Evolutionary conservation across 1,140 invertebrate genomes (phyloP).

Genomic region (Drosophila erecta): DNA sequence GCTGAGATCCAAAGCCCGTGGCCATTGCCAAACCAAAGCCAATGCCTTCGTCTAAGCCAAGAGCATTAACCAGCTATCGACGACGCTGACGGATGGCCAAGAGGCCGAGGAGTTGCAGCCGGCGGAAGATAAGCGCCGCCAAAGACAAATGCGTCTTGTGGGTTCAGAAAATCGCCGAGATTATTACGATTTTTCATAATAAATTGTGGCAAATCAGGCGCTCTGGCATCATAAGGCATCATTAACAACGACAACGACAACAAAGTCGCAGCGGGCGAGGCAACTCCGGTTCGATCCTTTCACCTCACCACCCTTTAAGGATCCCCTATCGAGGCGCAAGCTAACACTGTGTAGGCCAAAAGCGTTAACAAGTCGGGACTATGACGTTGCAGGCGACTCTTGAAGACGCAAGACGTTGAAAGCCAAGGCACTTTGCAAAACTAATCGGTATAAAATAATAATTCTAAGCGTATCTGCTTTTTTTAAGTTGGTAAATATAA

Average conservation of each 20-base stretch:
- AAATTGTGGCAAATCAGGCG: constrained; percentile 83
- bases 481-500: no score
- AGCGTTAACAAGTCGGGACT: constrained; percentile 74
- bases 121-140: constrained; percentile 69
- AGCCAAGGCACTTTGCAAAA: not conserved
- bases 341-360: constrained; percentile 76
- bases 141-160: constrained; percentile 83
- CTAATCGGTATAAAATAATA: no score
- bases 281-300: not conserved
- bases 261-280: constrained; percentile 41
- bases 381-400: constrained; percentile 55
- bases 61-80: constrained; percentile 78
- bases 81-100: constrained; percentile 74
- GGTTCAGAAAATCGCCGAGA: constrained; percentile 78
- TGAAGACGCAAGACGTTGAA: constrained; percentile 4
- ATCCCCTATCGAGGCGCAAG: constrained; percentile 60
- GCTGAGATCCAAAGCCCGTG: constrained; percentile 3
- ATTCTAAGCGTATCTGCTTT: no score
- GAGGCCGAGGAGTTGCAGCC: constrained; percentile 32
- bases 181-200: constrained; percentile 83
- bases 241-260: constrained; percentile 77
- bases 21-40: not conserved
- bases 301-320: not conserved
- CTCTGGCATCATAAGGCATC: constrained; percentile 83
- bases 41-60: constrained; percentile 13